Percentiles rank a stretch among this genome's conserved stretches.
Evolutionary conservation across 2,888 invertebrate genomes (phyloP).

Genomic region (Pandemis cinnamomeana): DNA sequence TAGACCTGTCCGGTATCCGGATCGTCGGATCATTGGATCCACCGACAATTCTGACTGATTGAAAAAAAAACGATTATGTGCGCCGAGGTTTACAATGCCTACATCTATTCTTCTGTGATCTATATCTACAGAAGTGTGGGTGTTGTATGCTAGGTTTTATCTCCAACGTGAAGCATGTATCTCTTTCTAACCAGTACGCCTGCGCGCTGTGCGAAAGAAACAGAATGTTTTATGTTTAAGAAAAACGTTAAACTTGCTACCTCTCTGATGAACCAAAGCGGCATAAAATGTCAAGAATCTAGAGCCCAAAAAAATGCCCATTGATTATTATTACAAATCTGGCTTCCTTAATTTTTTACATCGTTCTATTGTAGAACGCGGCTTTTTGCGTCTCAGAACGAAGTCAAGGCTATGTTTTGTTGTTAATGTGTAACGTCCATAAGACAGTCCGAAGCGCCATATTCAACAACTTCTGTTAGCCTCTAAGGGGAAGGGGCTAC

Average conservation of each 20-base stretch:
- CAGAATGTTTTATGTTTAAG: too few relatives aligned
- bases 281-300: not conserved
- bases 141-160: too few relatives aligned
- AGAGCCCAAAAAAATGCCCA: not conserved
- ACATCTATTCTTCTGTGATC: too few relatives aligned
- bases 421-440: not conserved
- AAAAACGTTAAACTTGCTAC: too few relatives aligned
- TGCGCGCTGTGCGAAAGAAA: too few relatives aligned
- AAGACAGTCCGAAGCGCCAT: conserved; percentile 5
- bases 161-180: too few relatives aligned
- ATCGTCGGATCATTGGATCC: not conserved
- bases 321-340: not conserved
- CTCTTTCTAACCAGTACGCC: too few relatives aligned
- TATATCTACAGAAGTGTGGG: too few relatives aligned
- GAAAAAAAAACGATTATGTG: too few relatives aligned
- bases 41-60: not conserved
- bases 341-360: conserved; percentile 4
- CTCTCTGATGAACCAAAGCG: not conserved
- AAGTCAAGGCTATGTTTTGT: conserved; percentile 20
- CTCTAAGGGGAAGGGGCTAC: too few relatives aligned
- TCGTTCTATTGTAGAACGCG: not conserved
- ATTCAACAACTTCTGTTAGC: not conserved
- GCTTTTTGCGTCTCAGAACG: conserved; percentile 8
- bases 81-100: too few relatives aligned
- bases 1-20: too few relatives aligned